Conservation (phyloP, 2,113 vertebrate genomes). For the Neotoma lepida region DNA sequence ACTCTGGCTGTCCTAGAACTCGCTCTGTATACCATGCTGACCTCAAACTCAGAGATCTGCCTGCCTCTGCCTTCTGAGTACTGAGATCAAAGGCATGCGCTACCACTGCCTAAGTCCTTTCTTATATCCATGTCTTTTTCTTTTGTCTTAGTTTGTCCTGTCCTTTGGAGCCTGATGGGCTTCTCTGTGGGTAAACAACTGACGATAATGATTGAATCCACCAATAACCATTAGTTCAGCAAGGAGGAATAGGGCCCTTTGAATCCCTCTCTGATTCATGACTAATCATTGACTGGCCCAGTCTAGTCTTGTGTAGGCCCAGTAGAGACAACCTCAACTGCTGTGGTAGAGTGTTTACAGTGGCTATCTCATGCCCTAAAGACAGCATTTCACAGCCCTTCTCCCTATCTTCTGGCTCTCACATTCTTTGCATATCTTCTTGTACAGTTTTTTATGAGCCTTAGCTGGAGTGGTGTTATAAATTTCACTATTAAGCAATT, state of each 20-base stretch:
- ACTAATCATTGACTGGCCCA: background rate
- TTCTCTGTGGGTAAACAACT: background rate
- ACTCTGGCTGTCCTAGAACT: background rate
- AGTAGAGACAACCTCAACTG: background rate
- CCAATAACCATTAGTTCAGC: background rate
- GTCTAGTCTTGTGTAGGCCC: background rate
- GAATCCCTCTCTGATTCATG: background rate
- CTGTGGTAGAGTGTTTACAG: background rate
- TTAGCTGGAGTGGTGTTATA: background rate
- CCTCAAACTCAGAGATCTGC: background rate
- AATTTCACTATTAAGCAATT: background rate
- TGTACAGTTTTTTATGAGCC: background rate
- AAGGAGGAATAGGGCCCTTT: background rate
- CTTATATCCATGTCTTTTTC: background rate
- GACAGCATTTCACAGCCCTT: background rate
- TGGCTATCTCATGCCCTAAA: background rate
- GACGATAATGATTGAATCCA: background rate
- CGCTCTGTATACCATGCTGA: background rate
- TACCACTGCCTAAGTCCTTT: background rate
- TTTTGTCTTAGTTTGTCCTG: background rate
- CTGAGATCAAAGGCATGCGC: background rate
- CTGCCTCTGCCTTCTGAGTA: background rate
- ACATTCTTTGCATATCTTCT: background rate
- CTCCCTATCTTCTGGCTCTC: background rate
- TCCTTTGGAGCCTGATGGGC: background rate